These are phyloP conservation scores for Pasiphila rectangulata DNA, from an alignment of 2,888 invertebrate species.

Conservation along the genomic window DNA sequence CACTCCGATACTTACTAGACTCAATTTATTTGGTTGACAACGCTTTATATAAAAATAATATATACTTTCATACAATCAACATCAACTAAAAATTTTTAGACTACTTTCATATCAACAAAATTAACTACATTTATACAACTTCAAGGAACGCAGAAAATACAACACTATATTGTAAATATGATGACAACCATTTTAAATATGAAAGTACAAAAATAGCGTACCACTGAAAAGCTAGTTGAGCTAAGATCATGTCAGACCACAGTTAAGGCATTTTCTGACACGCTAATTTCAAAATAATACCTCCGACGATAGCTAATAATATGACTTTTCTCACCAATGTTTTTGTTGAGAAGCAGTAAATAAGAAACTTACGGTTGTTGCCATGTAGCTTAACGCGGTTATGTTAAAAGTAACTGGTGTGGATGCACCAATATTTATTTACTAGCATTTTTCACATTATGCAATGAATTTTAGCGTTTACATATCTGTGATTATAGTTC, in stretches of 20 bases:
- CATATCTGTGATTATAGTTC: neutral
- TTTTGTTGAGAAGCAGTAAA: neutral
- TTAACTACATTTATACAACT: slow-evolving; percentile 10
- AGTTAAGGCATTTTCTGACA: neutral
- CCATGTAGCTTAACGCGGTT: neutral
- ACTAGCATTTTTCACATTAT: neutral
- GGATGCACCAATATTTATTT: neutral
- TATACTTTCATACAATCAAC: slow-evolving; percentile 18
- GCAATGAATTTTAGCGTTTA: slow-evolving; percentile 11
- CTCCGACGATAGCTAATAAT: neutral
- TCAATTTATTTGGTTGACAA: slow-evolving; percentile 16
- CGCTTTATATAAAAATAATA: slow-evolving; percentile 28
- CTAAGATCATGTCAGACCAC: neutral
- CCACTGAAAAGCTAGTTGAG: neutral
- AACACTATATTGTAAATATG: no score
- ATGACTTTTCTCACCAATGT: neutral
- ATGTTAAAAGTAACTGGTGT: neutral
- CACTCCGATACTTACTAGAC: slow-evolving; percentile 24
- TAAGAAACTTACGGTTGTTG: neutral
- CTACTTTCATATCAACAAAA: slow-evolving; percentile 7
- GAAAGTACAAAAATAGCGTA: slow-evolving; percentile 13
- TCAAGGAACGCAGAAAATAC: slow-evolving; percentile 8
- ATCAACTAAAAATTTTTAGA: slow-evolving; percentile 10
- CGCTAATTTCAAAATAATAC: neutral
- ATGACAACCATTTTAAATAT: neutral